Conservation (phyloP, 2,797 vertebrate species). For the Cirrhinus mrigala region DNA sequence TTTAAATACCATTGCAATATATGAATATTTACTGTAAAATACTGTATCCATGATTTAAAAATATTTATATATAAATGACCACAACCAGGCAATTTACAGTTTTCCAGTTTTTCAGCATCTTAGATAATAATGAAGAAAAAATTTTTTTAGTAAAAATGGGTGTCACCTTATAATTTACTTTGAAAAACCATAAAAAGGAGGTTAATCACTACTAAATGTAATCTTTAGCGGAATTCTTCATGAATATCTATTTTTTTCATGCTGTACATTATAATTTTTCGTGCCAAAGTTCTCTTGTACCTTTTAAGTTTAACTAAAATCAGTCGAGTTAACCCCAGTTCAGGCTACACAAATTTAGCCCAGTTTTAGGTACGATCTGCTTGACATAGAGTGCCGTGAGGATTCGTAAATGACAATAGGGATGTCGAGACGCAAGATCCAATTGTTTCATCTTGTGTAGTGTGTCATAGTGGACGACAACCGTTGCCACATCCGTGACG, state of each 20-base stretch:
- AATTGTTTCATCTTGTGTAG: no score
- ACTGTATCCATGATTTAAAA: no score
- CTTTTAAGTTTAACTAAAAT: neutral
- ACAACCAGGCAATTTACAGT: neutral
- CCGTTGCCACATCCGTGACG: no score
- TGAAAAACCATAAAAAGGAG: neutral
- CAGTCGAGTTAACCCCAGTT: neutral
- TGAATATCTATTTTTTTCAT: neutral
- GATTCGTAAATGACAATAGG: no score
- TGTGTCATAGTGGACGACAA: no score
- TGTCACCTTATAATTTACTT: no score
- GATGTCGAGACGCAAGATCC: no score
- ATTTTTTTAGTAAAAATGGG: neutral
- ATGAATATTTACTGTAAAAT: neutral
- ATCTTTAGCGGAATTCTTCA: neutral
- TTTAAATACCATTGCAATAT: neutral
- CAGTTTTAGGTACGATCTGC: no score
- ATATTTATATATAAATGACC: neutral
- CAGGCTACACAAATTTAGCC: no score
- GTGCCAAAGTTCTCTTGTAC: neutral
- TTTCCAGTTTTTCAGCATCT: neutral
- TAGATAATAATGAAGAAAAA: no score
- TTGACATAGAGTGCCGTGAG: no score
- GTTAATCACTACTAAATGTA: neutral
- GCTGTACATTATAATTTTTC: neutral